A percentile compares a stretch with the other conserved stretches of the same genome.
Conservation (phyloP, 2,113 vertebrate species). For the Elaphurus davidianus region DNA sequence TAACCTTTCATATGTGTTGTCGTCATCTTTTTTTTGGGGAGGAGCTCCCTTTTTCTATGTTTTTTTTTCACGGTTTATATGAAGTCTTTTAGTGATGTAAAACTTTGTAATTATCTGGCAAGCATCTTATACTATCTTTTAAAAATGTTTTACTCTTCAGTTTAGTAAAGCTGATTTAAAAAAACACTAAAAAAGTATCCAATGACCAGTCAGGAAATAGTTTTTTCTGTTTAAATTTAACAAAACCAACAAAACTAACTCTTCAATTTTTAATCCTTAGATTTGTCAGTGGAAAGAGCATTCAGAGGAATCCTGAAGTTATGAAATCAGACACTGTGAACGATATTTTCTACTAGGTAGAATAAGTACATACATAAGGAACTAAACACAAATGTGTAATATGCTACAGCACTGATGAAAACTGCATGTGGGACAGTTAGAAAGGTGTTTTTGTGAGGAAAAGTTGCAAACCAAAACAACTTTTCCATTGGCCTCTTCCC, state of each 20-base stretch:
- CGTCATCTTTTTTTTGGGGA: neutral
- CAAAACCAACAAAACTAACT: constrained; percentile 5
- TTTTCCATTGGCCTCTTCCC: neutral
- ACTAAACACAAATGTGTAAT: neutral
- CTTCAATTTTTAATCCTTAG: neutral
- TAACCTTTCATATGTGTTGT: neutral
- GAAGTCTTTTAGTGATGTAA: neutral
- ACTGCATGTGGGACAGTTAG: neutral
- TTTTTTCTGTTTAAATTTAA: constrained; percentile 35
- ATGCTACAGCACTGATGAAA: neutral
- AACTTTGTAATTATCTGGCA: neutral
- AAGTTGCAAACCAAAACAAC: constrained; percentile 2
- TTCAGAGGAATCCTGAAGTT: neutral
- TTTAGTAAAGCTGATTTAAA: constrained; percentile 4
- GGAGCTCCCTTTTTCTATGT: neutral
- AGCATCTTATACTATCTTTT: neutral
- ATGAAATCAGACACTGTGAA: neutral
- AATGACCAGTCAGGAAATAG: neutral
- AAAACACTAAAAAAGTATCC: neutral
- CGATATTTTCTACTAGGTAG: neutral
- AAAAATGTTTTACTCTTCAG: neutral
- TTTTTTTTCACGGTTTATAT: neutral
- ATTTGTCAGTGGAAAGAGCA: neutral
- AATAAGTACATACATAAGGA: neutral
- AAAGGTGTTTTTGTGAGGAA: neutral